Evolutionary conservation across 2,113 vertebrate genomes (phyloP).

Genomic region (Heterocephalus glaber): DNA sequence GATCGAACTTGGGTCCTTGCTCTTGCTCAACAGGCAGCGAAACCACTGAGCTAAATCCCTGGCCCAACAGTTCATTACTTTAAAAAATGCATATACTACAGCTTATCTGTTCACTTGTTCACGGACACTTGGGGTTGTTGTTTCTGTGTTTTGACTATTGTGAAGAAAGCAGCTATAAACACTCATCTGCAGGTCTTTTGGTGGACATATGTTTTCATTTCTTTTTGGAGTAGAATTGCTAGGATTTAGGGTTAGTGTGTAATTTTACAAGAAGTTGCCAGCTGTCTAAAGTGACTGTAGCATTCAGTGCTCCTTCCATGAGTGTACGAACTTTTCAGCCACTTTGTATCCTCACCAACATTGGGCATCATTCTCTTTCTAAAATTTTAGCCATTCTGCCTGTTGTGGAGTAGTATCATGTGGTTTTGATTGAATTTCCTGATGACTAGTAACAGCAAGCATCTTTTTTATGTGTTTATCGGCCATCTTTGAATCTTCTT

Average conservation of each 20-base stretch:
- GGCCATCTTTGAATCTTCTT: background rate
- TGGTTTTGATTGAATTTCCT: constrained; percentile 46
- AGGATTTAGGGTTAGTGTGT: background rate
- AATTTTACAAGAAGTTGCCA: background rate
- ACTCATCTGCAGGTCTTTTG: background rate
- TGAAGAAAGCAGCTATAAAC: background rate
- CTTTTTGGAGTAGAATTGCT: background rate
- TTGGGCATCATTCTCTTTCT: background rate
- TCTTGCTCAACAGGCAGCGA: too few species aligned
- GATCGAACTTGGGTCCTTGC: too few species aligned
- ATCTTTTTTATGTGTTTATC: constrained; percentile 5
- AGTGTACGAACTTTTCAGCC: background rate
- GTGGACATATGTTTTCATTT: constrained; percentile 32
- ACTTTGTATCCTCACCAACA: background rate
- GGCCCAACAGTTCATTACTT: background rate
- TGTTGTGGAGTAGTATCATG: background rate
- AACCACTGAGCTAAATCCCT: too few species aligned
- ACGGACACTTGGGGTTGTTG: background rate
- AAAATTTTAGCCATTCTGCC: background rate
- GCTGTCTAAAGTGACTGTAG: background rate
- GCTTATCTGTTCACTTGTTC: background rate
- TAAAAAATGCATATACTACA: background rate
- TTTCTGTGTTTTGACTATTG: background rate
- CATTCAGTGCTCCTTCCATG: background rate
- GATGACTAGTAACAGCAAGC: background rate